These are phyloP conservation scores for Torymus texanus DNA, from an alignment of 2,888 invertebrate species.

Conservation along the genomic window DNA sequence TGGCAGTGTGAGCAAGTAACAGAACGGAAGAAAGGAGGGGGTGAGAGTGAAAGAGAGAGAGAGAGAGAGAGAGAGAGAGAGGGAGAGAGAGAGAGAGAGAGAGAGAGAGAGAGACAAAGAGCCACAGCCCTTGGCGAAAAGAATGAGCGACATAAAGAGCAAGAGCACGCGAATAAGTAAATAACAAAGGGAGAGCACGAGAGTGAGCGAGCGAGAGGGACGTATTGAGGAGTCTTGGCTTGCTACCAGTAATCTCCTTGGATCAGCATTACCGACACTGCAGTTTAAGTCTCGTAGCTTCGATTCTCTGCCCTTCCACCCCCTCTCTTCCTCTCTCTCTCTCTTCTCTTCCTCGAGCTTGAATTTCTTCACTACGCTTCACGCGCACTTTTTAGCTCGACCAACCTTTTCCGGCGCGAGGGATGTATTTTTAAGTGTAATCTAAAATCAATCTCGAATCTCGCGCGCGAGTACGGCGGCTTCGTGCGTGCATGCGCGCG, in stretches of 20 bases:
- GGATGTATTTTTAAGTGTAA: conserved; percentile 41
- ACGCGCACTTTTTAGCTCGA: background rate
- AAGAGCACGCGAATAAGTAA: background rate
- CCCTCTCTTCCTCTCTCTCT: conserved; percentile 7
- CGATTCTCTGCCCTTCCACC: conserved; percentile 1
- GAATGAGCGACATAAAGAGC: background rate
- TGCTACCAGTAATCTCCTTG: conserved; percentile 53
- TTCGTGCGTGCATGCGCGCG: no score
- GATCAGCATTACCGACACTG: conserved; percentile 56
- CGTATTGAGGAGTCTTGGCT: conserved; percentile 51
- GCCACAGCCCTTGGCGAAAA: background rate
- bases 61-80: background rate
- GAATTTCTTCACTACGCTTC: background rate
- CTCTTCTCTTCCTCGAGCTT: background rate
- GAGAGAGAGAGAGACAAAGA: background rate
- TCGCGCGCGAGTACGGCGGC: no score
- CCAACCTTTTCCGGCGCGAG: background rate
- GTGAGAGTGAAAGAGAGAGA: no score
- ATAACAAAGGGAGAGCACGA: background rate
- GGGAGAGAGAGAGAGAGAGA: background rate
- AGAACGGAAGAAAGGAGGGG: background rate
- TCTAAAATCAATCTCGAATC: conserved; percentile 11
- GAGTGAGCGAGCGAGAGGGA: background rate
- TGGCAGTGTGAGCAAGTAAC: no score
- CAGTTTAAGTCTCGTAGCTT: conserved; percentile 47